Percentiles rank a stretch among this genome's conserved stretches.
These are phyloP conservation scores for Leptobrachium leishanense DNA, from an alignment of 2,113 vertebrate genomes.

Conservation along the genomic window DNA sequence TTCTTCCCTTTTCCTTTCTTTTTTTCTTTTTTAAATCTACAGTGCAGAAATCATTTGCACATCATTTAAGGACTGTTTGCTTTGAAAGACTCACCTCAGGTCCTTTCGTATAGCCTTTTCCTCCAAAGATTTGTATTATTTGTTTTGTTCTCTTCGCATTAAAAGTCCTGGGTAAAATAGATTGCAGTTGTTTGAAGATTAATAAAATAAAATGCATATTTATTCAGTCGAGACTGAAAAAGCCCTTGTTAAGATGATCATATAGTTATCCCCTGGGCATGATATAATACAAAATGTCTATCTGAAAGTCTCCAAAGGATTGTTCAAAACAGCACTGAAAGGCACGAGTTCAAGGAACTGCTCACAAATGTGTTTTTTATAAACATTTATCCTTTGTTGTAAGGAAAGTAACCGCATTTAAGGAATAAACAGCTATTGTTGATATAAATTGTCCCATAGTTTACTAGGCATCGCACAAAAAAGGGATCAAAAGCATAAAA, in stretches of 20 bases:
- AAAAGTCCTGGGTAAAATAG: conserved; percentile 83
- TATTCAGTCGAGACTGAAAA: conserved; percentile 74
- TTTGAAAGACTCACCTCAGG: conserved; percentile 86
- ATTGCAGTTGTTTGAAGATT: conserved; percentile 84
- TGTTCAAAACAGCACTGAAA: conserved; percentile 67
- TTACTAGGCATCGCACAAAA: conserved; percentile 53
- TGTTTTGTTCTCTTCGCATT: conserved; percentile 85
- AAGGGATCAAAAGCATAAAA: conserved; percentile 23
- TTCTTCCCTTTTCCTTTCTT: conserved; percentile 52
- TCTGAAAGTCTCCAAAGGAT: conserved; percentile 73
- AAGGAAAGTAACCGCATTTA: conserved; percentile 60
- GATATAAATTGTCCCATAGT: conserved; percentile 51
- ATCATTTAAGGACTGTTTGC: conserved; percentile 82
- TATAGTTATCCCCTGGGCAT: conserved; percentile 63
- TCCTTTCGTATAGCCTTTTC: conserved; percentile 77
- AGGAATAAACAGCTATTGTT: conserved; percentile 62
- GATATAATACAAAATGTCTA: conserved; percentile 70
- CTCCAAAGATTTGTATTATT: conserved; percentile 81
- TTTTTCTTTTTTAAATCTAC: conserved; percentile 63
- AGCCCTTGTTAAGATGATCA: conserved; percentile 75
- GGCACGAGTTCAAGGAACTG: conserved; percentile 65
- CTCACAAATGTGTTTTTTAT: conserved; percentile 63
- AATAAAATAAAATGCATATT: conserved; percentile 81
- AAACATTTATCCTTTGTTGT: conserved; percentile 61
- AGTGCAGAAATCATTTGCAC: conserved; percentile 83